Conservation (phyloP, 2,113 vertebrate species). For the Gallinago media region DNA sequence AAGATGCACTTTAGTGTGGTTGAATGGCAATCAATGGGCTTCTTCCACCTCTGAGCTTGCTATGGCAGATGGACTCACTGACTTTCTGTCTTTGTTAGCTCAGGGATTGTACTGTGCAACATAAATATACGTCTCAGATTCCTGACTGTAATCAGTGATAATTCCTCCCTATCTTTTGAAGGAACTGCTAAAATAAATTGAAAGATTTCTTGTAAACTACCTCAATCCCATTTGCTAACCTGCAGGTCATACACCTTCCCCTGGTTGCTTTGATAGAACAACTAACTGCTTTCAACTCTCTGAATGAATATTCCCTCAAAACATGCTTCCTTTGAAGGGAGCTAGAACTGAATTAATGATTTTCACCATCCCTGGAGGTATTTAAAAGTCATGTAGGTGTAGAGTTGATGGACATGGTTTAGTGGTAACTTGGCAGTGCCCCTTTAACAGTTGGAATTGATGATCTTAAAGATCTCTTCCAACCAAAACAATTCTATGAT, state of each 20-base stretch:
- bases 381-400: not conserved
- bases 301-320: not conserved
- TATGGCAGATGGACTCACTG: not conserved
- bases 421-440: not conserved
- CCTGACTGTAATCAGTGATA: not conserved
- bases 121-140: not conserved
- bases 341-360: not conserved
- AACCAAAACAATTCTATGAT: not conserved
- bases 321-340: not conserved
- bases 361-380: not conserved
- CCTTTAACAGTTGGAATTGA: not conserved
- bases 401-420: not conserved
- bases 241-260: not conserved
- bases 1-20: fast-evolving
- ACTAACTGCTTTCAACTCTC: not conserved
- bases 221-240: not conserved
- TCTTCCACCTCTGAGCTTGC: not conserved
- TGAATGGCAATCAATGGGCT: not conserved
- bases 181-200: not conserved
- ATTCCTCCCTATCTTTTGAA: not conserved
- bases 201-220: not conserved
- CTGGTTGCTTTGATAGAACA: too few relatives aligned
- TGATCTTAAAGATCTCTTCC: not conserved
- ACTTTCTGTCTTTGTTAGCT: not conserved
- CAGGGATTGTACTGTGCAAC: not conserved